These are phyloP conservation scores for Sardina pilchardus DNA, from an alignment of 2,113 vertebrate species.

Conservation along the genomic window DNA sequence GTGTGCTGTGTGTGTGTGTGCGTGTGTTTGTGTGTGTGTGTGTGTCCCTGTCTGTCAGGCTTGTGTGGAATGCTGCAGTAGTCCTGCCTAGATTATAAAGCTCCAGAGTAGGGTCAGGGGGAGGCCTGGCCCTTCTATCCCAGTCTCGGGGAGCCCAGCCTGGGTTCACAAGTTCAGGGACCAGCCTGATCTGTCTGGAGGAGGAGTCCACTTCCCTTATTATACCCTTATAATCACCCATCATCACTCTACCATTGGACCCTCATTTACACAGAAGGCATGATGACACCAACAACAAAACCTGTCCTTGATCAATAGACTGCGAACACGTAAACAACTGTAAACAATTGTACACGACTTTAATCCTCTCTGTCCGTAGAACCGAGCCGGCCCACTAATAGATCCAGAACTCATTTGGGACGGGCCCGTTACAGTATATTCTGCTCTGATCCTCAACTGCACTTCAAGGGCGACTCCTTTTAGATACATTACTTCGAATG, in stretches of 20 bases:
- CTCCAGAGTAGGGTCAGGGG: slow-evolving; percentile 39
- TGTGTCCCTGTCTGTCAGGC: slow-evolving; percentile 41
- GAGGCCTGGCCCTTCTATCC: slow-evolving; percentile 42
- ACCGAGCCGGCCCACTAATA: too few species aligned
- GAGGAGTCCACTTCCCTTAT: neutral
- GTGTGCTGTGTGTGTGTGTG: neutral
- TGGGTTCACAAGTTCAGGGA: slow-evolving; percentile 41
- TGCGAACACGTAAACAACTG: too few species aligned
- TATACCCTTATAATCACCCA: too few species aligned
- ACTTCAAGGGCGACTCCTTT: too few species aligned
- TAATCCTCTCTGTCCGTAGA: too few species aligned
- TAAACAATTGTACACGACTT: too few species aligned
- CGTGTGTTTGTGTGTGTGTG: neutral
- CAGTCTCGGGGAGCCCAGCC: slow-evolving; percentile 33
- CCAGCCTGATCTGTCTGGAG: neutral
- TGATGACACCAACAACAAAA: too few species aligned
- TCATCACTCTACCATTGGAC: neutral
- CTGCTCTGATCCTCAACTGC: too few species aligned
- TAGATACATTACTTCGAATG: too few species aligned
- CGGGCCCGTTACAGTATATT: too few species aligned
- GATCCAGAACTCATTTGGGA: too few species aligned
- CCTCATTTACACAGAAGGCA: neutral
- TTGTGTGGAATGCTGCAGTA: slow-evolving; percentile 55
- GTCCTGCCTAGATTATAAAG: slow-evolving; percentile 56
- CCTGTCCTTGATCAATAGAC: too few species aligned